Evolutionary conservation across 92 coral and sea anemone species (phyloP), one percentile per base, ranked within the genome.

Genomic region (Umimayanthus kanabou): DNA sequence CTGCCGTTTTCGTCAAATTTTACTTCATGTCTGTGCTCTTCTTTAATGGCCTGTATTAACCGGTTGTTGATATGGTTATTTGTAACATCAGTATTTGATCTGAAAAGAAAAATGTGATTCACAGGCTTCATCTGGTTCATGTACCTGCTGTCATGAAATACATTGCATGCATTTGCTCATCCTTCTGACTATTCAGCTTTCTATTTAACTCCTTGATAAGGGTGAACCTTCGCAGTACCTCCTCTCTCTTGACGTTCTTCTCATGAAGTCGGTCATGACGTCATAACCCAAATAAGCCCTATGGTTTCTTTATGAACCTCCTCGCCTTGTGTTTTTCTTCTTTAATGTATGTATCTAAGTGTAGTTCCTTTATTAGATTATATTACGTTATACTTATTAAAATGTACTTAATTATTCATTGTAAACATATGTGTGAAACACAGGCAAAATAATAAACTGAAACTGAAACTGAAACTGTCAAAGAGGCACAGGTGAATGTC

Each of bases 251-350:
- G 10, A 75, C 88, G 47, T 93, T 93, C 76, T 93, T 93, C 76
- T 93, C 93, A 61, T 92, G 95, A 9, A 92, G 64, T 0, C 90
- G 81, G 75, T 92, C n/a, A n/a, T n/a, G n/a, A n/a, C n/a, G n/a
- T n/a, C n/a, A n/a, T n/a, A n/a, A n/a, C n/a, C n/a, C n/a, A n/a
- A n/a, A n/a, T n/a, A n/a, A n/a, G n/a, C n/a, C n/a, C n/a, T n/a
- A n/a, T n/a, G n/a, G n/a, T n/a, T n/a, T n/a, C n/a, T n/a, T n/a
- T n/a, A n/a, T n/a, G n/a, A n/a, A n/a, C n/a, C n/a, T n/a, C n/a
- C n/a, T n/a, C n/a, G n/a, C n/a, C n/a, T n/a, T n/a, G n/a, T n/a
- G n/a, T n/a, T n/a, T n/a, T n/a, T n/a, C n/a, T n/a, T n/a, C n/a
- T n/a, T n/a, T n/a, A n/a, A n/a, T n/a, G n/a, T n/a, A n/a, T n/a